phyloP scores from a whole-genome alignment of 2,797 vertebrate species.

The Sparidentex hasta region DNA sequence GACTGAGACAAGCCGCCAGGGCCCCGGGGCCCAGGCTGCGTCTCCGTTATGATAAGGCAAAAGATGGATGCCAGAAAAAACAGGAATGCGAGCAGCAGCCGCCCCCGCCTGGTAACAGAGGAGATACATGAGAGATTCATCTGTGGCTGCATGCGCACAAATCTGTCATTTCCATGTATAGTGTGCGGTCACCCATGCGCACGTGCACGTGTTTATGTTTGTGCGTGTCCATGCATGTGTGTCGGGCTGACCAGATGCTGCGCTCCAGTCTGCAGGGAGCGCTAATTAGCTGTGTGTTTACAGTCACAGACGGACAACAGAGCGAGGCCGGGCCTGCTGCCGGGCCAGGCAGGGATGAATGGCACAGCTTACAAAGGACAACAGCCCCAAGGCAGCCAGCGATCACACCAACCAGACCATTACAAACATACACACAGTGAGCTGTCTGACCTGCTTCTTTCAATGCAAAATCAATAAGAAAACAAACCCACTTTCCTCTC shows the following conservation, averaged over 20 bases:
- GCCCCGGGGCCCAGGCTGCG: slow-evolving; percentile 30
- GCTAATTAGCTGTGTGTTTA: slow-evolving; percentile 76
- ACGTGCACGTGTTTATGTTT: background rate
- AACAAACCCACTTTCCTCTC: background rate
- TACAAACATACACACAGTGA: slow-evolving; percentile 17
- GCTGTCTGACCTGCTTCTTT: slow-evolving; percentile 35
- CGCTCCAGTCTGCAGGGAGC: slow-evolving; percentile 70
- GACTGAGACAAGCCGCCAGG: slow-evolving; percentile 46
- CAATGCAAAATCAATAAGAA: slow-evolving; percentile 26
- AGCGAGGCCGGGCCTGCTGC: slow-evolving; percentile 58
- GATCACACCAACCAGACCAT: slow-evolving; percentile 23
- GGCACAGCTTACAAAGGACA: slow-evolving; percentile 61
- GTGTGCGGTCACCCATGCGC: slow-evolving; percentile 15
- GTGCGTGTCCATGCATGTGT: slow-evolving; percentile 15
- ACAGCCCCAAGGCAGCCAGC: slow-evolving; percentile 63
- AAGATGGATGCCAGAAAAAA: slow-evolving; percentile 44
- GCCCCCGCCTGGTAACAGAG: background rate
- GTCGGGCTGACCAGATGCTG: slow-evolving; percentile 72
- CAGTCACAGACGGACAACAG: slow-evolving; percentile 71
- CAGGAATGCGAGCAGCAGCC: slow-evolving; percentile 52
- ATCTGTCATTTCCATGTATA: slow-evolving; percentile 41
- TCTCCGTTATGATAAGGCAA: slow-evolving; percentile 56
- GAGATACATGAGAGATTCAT: slow-evolving; percentile 24
- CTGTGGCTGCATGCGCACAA: slow-evolving; percentile 6
- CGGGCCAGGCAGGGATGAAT: slow-evolving; percentile 61